Conservation (phyloP, 2,113 vertebrate species). For the Silurus glanis region DNA sequence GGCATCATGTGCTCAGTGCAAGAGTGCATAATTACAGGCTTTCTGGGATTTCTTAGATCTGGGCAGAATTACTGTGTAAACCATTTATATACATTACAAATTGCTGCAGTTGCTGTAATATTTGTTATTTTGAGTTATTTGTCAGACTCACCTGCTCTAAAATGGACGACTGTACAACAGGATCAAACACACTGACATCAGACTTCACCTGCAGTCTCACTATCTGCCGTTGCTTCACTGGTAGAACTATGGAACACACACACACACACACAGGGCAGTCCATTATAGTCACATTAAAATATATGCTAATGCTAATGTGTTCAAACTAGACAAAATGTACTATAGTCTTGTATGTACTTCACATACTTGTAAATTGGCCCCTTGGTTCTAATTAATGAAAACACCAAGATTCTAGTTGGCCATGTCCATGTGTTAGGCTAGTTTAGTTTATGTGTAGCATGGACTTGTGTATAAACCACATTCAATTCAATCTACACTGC, state of each 20-base stretch:
- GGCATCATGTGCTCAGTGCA: too few species aligned
- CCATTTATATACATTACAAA: not conserved
- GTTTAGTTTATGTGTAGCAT: not conserved
- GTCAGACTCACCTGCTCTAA: conserved; percentile 1
- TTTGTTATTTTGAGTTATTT: not conserved
- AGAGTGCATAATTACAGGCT: too few species aligned
- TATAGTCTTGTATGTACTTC: not conserved
- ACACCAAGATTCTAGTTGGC: not conserved
- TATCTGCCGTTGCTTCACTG: not conserved
- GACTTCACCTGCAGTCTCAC: conserved; percentile 20
- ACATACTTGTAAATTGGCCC: not conserved
- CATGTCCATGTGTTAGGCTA: not conserved
- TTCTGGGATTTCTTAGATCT: too few species aligned
- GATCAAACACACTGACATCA: not conserved
- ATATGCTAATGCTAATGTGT: not conserved
- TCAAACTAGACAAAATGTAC: too few species aligned
- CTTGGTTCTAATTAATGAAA: not conserved
- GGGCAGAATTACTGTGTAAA: too few species aligned
- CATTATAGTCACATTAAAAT: not conserved
- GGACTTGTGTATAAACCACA: not conserved
- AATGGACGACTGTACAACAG: not conserved
- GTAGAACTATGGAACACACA: not conserved
- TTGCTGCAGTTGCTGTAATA: not conserved
- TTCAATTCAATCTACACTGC: not conserved
- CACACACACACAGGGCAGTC: not conserved